Evolutionary conservation across 1,140 invertebrate species (phyloP).

Genomic region (Oncopodura yosiiana): DNA sequence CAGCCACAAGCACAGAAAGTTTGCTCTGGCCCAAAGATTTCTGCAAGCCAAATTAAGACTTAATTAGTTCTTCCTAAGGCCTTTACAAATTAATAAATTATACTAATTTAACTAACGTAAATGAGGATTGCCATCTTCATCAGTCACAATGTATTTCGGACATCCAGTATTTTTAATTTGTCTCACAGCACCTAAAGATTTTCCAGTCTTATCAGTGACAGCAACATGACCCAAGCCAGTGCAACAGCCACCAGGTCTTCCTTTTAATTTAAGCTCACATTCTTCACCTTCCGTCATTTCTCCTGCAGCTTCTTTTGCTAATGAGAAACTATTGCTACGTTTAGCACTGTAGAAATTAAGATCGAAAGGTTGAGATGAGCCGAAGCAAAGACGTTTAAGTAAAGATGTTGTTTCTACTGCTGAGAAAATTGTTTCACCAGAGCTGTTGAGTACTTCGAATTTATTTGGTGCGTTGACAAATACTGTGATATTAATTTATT

Average conservation of each 20-base stretch:
- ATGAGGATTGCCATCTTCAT: no score
- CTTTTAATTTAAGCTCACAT: constrained; percentile 12
- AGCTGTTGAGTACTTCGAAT: constrained; percentile 22
- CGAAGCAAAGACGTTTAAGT: constrained; percentile 13
- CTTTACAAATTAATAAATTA: no score
- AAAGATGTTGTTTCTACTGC: constrained; percentile 22
- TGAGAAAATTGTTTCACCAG: constrained; percentile 11
- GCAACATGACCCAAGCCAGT: not conserved
- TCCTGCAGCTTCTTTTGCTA: not conserved
- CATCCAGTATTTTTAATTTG: no score
- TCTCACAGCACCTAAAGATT: constrained; percentile 5
- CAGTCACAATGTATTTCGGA: no score
- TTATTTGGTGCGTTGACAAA: constrained; percentile 20
- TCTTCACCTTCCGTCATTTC: constrained; percentile 10
- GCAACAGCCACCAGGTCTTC: constrained; percentile 9
- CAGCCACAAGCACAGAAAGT: constrained; percentile 7
- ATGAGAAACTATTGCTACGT: no score
- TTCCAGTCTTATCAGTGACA: constrained; percentile 14
- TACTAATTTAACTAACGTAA: no score
- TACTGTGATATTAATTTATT: constrained; percentile 1
- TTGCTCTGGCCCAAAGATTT: constrained; percentile 2
- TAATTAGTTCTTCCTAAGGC: no score
- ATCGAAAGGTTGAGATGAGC: constrained; percentile 14
- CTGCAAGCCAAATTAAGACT: no score
- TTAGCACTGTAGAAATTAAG: constrained; percentile 13